Conservation (phyloP, 2,888 invertebrate species). For the Torymus auratus region DNA sequence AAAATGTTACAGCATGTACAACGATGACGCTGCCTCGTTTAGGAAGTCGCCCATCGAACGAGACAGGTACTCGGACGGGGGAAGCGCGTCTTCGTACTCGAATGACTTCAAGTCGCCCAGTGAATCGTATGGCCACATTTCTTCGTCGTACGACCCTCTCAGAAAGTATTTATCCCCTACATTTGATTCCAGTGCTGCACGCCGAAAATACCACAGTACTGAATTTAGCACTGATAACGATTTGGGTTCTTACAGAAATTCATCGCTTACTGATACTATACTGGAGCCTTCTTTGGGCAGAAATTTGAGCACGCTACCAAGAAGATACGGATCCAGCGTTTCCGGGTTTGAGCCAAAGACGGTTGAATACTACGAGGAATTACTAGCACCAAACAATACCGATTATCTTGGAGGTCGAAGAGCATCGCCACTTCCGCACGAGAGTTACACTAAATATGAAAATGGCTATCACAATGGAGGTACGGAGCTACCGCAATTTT, state of each 20-base stretch:
- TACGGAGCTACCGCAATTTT: constrained; percentile 60
- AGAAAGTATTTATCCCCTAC: constrained; percentile 69
- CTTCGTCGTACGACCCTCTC: constrained; percentile 68
- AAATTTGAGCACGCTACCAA: constrained; percentile 63
- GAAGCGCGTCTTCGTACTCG: constrained; percentile 61
- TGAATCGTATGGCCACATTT: constrained; percentile 57
- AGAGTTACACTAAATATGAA: constrained; percentile 65
- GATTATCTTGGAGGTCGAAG: constrained; percentile 67
- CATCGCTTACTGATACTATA: constrained; percentile 58
- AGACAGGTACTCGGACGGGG: constrained; percentile 66
- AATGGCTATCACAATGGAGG: constrained; percentile 71
- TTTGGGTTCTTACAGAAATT: constrained; percentile 61
- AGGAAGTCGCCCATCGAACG: constrained; percentile 68
- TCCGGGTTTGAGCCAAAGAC: constrained; percentile 68
- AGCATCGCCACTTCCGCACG: constrained; percentile 63
- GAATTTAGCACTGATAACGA: constrained; percentile 67
- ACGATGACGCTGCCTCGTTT: constrained; percentile 63
- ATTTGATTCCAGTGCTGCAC: constrained; percentile 60
- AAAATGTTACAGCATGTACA: constrained; percentile 66
- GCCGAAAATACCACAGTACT: constrained; percentile 67
- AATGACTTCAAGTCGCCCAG: constrained; percentile 66
- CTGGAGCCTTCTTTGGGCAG: constrained; percentile 61
- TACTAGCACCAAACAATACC: constrained; percentile 68
- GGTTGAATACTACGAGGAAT: constrained; percentile 72
- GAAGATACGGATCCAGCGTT: constrained; percentile 68